Evolutionary conservation across 2,113 vertebrate genomes (phyloP).

Genomic region (Solenodon paradoxus): DNA sequence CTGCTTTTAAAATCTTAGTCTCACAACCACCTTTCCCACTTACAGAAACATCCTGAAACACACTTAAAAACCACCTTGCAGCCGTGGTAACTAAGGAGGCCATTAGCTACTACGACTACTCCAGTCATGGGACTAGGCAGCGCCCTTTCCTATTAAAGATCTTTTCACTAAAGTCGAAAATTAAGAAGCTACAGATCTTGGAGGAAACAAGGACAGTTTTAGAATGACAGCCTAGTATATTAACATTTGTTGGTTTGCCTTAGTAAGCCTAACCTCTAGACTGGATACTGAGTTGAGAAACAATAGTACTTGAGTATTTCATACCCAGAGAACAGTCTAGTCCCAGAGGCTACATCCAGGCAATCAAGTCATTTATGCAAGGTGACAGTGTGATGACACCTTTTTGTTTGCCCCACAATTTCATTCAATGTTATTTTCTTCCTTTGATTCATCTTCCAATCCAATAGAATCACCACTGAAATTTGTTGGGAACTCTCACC

Average conservation of each 20-base stretch:
- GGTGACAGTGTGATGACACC: not conserved
- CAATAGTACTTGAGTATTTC: not conserved
- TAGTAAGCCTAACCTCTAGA: not conserved
- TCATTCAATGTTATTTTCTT: not conserved
- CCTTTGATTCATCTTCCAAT: not conserved
- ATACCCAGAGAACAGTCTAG: not conserved
- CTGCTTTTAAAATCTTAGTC: constrained; percentile 38
- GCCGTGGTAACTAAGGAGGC: constrained; percentile 73
- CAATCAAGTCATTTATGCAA: not conserved
- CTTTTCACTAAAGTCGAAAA: constrained; percentile 51
- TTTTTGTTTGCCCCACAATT: not conserved
- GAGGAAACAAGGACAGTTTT: not conserved
- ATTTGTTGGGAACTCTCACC: not conserved
- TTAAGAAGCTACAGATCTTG: not conserved
- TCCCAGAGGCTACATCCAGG: not conserved
- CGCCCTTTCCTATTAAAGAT: constrained; percentile 65
- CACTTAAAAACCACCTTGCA: constrained; percentile 74
- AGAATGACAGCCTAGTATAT: not conserved
- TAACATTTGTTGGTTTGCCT: not conserved
- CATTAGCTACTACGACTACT: constrained; percentile 65
- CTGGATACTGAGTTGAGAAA: not conserved
- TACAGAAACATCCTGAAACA: constrained; percentile 72
- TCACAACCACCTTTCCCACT: constrained; percentile 59
- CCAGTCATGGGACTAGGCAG: constrained; percentile 53
- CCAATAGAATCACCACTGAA: not conserved